Evolutionary conservation across 2,113 vertebrate genomes (phyloP).

Genomic region (Myotis davidii): DNA sequence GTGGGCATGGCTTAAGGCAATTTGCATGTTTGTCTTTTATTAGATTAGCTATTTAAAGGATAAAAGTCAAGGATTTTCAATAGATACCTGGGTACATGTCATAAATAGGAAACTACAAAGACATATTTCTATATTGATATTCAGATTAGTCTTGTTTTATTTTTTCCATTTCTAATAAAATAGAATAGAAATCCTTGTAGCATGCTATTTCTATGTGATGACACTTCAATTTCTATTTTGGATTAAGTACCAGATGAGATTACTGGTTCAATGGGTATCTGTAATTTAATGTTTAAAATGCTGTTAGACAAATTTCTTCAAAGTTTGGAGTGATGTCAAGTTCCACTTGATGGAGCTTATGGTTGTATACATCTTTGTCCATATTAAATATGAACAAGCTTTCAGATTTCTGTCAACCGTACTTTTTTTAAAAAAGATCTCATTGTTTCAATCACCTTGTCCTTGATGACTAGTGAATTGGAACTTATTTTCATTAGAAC

Average conservation of each 20-base stretch:
- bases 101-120: not conserved
- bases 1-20: no score
- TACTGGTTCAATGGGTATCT: not conserved
- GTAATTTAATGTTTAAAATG: not conserved
- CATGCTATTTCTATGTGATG: not conserved
- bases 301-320: not conserved
- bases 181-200: not conserved
- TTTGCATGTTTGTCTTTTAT: no score
- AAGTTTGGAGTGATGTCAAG: not conserved
- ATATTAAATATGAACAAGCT: not conserved
- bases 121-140: not conserved
- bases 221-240: not conserved
- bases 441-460: not conserved
- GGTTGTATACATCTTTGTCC: not conserved
- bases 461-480: not conserved
- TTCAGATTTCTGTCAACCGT: constrained; percentile 21
- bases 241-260: not conserved
- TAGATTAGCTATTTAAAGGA: not conserved
- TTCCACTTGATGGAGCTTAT: not conserved
- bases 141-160: not conserved
- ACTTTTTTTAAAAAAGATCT: not conserved
- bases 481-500: not conserved
- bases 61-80: not conserved
- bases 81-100: not conserved
- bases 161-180: not conserved